Conservation (phyloP, 1,140 invertebrate genomes). For the Pemphigus obesinymphae region DNA sequence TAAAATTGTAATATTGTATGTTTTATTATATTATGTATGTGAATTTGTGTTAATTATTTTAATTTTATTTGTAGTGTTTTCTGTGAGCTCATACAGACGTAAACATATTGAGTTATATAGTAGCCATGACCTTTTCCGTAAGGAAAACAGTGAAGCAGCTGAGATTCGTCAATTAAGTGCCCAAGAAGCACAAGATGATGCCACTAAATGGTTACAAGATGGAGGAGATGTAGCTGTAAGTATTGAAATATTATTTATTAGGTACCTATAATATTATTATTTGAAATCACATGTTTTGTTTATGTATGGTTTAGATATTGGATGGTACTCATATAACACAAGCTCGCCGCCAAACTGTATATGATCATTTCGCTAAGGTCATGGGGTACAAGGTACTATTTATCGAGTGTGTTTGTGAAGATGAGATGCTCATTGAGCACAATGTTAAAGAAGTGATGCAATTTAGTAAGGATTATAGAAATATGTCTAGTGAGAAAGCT, state of each 20-base stretch:
- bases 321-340: constrained; percentile 89
- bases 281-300: neutral
- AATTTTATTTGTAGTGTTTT: constrained; percentile 64
- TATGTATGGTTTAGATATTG: constrained; percentile 62
- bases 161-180: constrained; percentile 73
- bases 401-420: constrained; percentile 87
- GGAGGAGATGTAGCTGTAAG: constrained; percentile 77
- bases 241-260: constrained; percentile 44
- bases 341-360: constrained; percentile 70
- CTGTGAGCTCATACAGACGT: constrained; percentile 77
- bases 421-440: constrained; percentile 71
- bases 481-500: constrained; percentile 70
- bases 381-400: constrained; percentile 84
- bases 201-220: constrained; percentile 68
- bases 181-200: constrained; percentile 76
- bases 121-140: constrained; percentile 77
- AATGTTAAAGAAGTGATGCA: constrained; percentile 86
- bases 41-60: neutral
- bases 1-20: too few relatives aligned
- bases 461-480: constrained; percentile 83
- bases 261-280: neutral
- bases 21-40: too few relatives aligned
- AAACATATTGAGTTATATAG: constrained; percentile 71
- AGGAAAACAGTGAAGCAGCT: constrained; percentile 75
- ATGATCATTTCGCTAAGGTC: constrained; percentile 66